Evolutionary conservation across 2,888 invertebrate genomes (phyloP), one percentile per base, ranked within the genome.

Genomic region (Eupeodes luniger): DNA sequence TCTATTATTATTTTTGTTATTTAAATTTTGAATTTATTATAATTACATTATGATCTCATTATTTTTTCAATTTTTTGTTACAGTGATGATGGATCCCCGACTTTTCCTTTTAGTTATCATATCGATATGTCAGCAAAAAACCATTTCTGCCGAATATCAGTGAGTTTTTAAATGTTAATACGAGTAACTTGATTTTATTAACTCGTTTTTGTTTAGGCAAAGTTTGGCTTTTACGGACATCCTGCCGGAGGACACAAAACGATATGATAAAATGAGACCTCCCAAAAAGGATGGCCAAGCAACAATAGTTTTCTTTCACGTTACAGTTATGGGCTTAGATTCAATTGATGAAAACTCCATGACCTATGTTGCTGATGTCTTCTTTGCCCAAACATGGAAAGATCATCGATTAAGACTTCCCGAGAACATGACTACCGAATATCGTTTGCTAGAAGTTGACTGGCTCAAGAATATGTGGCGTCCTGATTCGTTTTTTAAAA

Each of bases 341-440:
- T 98, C 98, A 55, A 98, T 99, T 89, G 98, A 98, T 92, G 98
- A 98, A 93, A 98, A 97, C 91, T 98, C 98, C 5, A 99, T 99
- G 98, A 98, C 98, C 0, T 98, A 98, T 91, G 97, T 97, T 1
- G 98, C 98, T 0, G 98, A 98, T 92, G 97, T 98, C 92, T 98
- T 98, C 94, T 98, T 98, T 92, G 98, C 98, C 12, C 98, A 98
- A 94, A 97, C 97, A 4, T 98, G 98, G 98, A 97, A 97, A 92
- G 98, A 98, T 93, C 96, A 97, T 93, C 95, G 98, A 9, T 94
- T 98, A 40, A 94, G 97, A 81, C 94, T 98, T 87, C 98, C 98
- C 0, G 98, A 98, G 93, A 98, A 98, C 91, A 98, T 98, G 98
- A 98, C 98, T 0, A 96, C 97, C 3, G 98, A 98, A 93, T 98